Conservation (phyloP, 2,888 invertebrate genomes). For the Melanostoma mellinum region DNA sequence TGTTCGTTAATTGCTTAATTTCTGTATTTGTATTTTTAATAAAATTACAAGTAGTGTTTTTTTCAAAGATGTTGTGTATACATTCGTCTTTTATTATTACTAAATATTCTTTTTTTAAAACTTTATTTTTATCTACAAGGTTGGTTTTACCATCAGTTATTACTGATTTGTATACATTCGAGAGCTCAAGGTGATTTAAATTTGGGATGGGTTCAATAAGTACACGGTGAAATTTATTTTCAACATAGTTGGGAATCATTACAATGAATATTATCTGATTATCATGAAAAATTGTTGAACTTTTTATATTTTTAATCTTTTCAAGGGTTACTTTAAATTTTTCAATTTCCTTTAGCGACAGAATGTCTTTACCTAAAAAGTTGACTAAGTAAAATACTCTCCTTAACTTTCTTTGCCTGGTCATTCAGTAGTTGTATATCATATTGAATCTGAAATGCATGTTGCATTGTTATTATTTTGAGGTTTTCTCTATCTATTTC, state of each 20-base stretch:
- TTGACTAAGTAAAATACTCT: neutral
- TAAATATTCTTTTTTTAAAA: neutral
- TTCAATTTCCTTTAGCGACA: neutral
- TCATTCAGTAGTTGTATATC: neutral
- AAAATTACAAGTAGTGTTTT: too few species aligned
- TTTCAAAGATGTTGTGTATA: too few species aligned
- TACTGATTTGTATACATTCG: neutral
- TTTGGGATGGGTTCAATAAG: neutral
- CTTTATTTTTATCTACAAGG: neutral
- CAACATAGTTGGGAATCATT: neutral
- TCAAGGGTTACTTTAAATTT: neutral
- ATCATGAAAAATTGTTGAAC: slow-evolving; percentile 1
- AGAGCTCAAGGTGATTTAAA: neutral
- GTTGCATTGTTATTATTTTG: too few species aligned
- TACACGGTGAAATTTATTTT: neutral
- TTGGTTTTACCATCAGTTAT: neutral
- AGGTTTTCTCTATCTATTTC: neutral
- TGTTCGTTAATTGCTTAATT: too few species aligned
- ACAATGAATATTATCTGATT: neutral
- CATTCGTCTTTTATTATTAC: neutral
- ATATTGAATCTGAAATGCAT: too few species aligned
- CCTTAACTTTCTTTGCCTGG: neutral
- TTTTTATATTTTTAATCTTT: neutral
- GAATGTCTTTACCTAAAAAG: neutral
- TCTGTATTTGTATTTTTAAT: too few species aligned